Conservation (phyloP, 2,113 vertebrate genomes). For the Triplophysa dalaica region DNA sequence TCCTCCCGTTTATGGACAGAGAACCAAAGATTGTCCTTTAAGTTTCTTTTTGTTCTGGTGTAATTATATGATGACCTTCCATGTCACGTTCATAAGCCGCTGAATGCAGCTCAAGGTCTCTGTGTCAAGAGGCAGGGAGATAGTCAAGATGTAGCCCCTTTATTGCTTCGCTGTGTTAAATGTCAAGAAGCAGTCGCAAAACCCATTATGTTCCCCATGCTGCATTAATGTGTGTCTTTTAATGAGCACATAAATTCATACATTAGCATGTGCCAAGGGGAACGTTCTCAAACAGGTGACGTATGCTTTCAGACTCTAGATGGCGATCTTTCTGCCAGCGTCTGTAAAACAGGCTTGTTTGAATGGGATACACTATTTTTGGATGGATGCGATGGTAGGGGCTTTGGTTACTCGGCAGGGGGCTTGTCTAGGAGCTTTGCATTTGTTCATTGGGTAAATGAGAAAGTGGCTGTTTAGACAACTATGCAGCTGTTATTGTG, state of each 20-base stretch:
- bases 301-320: not conserved
- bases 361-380: not conserved
- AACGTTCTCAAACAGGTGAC: not conserved
- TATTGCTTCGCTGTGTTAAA: conserved; percentile 51
- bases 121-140: conserved; percentile 31
- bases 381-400: not conserved
- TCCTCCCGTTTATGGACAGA: not conserved
- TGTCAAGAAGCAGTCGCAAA: conserved; percentile 47
- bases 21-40: conserved; percentile 23
- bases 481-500: conserved; percentile 23
- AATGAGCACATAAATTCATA: conserved; percentile 42
- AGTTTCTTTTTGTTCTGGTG: conserved; percentile 34
- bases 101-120: conserved; percentile 39
- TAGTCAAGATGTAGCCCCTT: conserved; percentile 38
- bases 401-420: conserved; percentile 15
- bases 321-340: conserved; percentile 7
- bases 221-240: conserved; percentile 27
- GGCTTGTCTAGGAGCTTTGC: conserved; percentile 33
- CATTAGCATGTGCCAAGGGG: conserved; percentile 4
- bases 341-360: not conserved
- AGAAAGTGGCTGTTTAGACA: conserved; percentile 26
- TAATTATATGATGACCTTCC: conserved; percentile 53
- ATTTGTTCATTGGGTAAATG: conserved; percentile 12
- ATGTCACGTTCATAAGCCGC: conserved; percentile 44
- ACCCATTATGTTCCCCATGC: conserved; percentile 35